Evolutionary conservation across 2,113 vertebrate species (phyloP), one percentile per base, ranked within the genome.

Genomic region (Pelmatolapia mariae): DNA sequence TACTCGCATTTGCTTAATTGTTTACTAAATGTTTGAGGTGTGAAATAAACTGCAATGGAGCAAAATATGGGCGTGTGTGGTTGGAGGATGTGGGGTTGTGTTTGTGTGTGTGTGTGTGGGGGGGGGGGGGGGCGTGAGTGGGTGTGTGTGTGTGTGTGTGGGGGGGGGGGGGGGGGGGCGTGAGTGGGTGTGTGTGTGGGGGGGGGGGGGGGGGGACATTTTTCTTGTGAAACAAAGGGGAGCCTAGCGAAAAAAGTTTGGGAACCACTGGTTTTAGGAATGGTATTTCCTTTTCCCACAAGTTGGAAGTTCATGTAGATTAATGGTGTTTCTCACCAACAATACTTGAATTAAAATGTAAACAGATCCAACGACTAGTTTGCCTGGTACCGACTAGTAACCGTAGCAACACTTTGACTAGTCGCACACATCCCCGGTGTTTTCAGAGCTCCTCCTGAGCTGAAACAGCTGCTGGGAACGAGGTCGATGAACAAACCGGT

Each of bases 181-280:
- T n/a, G n/a, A n/a, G n/a, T n/a, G n/a, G n/a, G n/a, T n/a, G n/a
- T n/a, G n/a, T n/a, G n/a, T n/a, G n/a, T n/a, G n/a, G n/a, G n/a
- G n/a, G n/a, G n/a, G n/a, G n/a, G n/a, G n/a, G n/a, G n/a, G n/a
- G 16, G 16, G 47, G 47, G 18, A 0, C 5, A 22, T 53, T n/a
- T 53, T 53, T 22, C 52, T 19, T n/a, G 52, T 53, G 0, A 53
- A 22, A 53, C 19, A 22, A 22, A 53, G 52, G n/a, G 19, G 52
- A n/a, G 5, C 52, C 52, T 0, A 54, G 5, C 3, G 0, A 54
- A 54, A 54, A 24, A 54, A 0, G n/a, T 12, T 54, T 54, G 53
- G 53, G n/a, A 54, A 54, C 10, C 53, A 24, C n/a, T 54, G 53
- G 61, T 36, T 36, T 66, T 4, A n/a, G 10, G 4, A 66, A 38